Conservation (phyloP, 2,113 vertebrate genomes). For the Acanthisitta chloris region DNA sequence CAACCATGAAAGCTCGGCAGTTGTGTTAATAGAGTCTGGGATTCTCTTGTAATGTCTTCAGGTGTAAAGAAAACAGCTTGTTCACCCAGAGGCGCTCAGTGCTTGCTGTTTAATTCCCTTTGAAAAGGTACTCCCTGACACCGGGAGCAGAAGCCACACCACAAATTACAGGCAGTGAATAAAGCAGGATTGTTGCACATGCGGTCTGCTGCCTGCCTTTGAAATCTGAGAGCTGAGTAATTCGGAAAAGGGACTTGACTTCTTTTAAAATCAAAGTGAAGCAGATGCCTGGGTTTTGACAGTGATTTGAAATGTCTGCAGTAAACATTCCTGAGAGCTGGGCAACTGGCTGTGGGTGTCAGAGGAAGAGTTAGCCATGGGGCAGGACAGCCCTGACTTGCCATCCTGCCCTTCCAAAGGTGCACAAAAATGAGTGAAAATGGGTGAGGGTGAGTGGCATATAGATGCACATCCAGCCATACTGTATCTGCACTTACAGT, state of each 20-base stretch:
- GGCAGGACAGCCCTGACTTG: rapidly evolving
- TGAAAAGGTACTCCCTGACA: slow-evolving; percentile 49
- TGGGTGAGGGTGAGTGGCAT: rapidly evolving
- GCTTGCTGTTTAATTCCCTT: slow-evolving; percentile 47
- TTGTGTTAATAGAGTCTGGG: slow-evolving; percentile 21
- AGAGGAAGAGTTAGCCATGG: not conserved
- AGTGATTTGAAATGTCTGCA: not conserved
- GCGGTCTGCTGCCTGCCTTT: slow-evolving; percentile 22
- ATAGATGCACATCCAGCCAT: too few species aligned
- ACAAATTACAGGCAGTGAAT: slow-evolving; percentile 45
- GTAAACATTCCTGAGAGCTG: rapidly evolving
- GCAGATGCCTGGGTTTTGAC: not conserved
- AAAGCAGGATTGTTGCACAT: slow-evolving; percentile 7
- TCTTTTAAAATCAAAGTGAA: not conserved
- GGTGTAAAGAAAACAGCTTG: slow-evolving; percentile 61
- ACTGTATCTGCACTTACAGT: not conserved
- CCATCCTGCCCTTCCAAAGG: not conserved
- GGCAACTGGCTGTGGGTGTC: not conserved
- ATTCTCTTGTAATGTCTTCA: slow-evolving; percentile 46
- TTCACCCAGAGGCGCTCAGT: slow-evolving; percentile 41
- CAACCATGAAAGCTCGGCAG: not conserved
- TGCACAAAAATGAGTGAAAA: not conserved
- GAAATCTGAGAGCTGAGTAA: slow-evolving; percentile 31
- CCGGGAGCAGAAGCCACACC: not conserved
- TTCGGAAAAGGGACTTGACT: not conserved